These are phyloP conservation scores for Araneus ventricosus DNA, from an alignment of 1,140 invertebrate species.

Conservation along the genomic window DNA sequence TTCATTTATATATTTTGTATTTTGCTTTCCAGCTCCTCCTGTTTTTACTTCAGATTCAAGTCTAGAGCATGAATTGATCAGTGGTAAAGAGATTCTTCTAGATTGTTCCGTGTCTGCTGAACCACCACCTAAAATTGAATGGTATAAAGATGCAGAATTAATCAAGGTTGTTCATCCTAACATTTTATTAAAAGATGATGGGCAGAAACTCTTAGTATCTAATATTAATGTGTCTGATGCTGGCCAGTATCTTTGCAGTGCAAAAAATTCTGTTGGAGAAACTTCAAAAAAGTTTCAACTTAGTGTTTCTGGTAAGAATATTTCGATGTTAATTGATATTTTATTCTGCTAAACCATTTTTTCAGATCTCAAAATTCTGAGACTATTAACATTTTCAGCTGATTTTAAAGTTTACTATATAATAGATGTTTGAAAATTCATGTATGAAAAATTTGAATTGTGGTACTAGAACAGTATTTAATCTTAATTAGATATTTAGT, in stretches of 20 bases:
- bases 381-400: no score
- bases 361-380: no score
- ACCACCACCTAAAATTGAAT: conserved; percentile 79
- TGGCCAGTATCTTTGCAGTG: conserved; percentile 79
- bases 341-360: no score
- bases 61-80: background rate
- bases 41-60: background rate
- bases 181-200: conserved; percentile 25
- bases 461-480: no score
- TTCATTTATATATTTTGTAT: background rate
- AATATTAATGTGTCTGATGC: conserved; percentile 74
- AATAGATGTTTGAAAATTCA: no score
- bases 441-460: no score
- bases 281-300: conserved; percentile 63
- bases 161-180: background rate
- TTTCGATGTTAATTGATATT: background rate
- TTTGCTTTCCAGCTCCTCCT: conserved; percentile 57
- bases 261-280: conserved; percentile 79
- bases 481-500: no score
- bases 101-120: conserved; percentile 79
- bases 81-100: conserved; percentile 38
- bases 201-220: conserved; percentile 12
- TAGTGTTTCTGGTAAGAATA: conserved; percentile 54
- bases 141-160: conserved; percentile 77
- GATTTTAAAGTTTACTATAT: no score